phyloP scores from a whole-genome alignment of 2,888 invertebrate species.

The Pandemis corylana region DNA sequence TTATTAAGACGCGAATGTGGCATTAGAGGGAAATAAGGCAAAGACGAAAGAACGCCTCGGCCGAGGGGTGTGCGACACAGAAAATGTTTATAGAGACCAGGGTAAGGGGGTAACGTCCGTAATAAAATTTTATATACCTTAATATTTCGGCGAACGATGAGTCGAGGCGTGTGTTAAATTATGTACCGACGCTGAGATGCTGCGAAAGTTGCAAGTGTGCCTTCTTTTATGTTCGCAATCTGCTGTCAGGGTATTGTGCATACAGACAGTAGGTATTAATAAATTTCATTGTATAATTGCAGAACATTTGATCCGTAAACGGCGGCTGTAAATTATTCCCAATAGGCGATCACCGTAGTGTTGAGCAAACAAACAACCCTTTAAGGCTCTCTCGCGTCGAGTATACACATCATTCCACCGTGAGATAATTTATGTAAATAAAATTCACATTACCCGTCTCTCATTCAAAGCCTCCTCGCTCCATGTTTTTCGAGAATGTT shows the following conservation, averaged over 20 bases:
- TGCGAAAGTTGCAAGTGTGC: conserved; percentile 66
- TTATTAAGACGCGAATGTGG: conserved; percentile 82
- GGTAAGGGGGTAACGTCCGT: conserved; percentile 77
- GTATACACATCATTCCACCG: conserved; percentile 68
- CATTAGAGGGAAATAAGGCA: conserved; percentile 77
- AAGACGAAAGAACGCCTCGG: conserved; percentile 60
- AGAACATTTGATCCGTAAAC: conserved; percentile 50
- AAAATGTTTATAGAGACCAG: conserved; percentile 78
- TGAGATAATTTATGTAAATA: conserved; percentile 82
- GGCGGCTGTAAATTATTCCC: conserved; percentile 71
- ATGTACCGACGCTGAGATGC: conserved; percentile 66
- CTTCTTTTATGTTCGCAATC: not conserved
- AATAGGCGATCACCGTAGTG: conserved; percentile 65
- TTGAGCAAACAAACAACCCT: conserved; percentile 69
- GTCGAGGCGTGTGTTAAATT: conserved; percentile 80
- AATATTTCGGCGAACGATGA: conserved; percentile 82
- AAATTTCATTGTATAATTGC: conserved; percentile 16
- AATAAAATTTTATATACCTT: conserved; percentile 84
- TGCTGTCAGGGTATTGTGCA: not conserved
- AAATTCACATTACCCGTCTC: conserved; percentile 79
- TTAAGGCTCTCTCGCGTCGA: conserved; percentile 56
- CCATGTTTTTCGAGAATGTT: conserved; percentile 73
- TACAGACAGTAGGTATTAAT: not conserved
- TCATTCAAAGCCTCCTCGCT: conserved; percentile 65
- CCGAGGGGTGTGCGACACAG: conserved; percentile 60